Conservation (phyloP, 2,797 vertebrate genomes). For the Coracias cyanogaster region DNA sequence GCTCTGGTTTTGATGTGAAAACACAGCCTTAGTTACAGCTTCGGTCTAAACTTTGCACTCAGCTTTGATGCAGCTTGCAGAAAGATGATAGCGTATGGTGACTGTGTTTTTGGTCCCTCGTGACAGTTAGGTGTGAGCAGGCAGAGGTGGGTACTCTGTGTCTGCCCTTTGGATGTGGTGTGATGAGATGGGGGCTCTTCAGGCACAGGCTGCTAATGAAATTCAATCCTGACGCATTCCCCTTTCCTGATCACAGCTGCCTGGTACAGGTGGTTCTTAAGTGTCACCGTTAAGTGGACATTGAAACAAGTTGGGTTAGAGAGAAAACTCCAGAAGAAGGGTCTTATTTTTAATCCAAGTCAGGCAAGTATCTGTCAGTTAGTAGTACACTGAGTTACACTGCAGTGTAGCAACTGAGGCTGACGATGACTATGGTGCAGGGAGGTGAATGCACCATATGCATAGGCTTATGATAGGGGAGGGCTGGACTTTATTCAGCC, state of each 20-base stretch:
- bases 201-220: background rate
- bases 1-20: background rate
- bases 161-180: rapidly evolving
- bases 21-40: background rate
- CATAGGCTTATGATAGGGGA: background rate
- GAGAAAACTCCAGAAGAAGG: background rate
- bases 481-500: background rate
- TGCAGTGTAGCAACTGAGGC: background rate
- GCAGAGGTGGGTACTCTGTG: background rate
- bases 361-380: background rate
- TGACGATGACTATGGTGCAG: background rate
- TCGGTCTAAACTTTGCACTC: background rate
- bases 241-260: background rate
- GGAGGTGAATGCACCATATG: background rate
- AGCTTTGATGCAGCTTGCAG: constrained; percentile 1
- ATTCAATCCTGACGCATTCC: background rate
- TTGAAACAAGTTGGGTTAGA: background rate
- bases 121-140: background rate
- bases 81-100: background rate
- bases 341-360: constrained; percentile 9
- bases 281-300: background rate
- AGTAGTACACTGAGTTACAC: background rate
- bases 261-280: background rate
- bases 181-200: background rate
- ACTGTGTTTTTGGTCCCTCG: background rate